A percentile compares a stretch with the other conserved stretches of the same genome.
Conservation (phyloP, 2,888 invertebrate species). For the Cataglyphis cursor region DNA sequence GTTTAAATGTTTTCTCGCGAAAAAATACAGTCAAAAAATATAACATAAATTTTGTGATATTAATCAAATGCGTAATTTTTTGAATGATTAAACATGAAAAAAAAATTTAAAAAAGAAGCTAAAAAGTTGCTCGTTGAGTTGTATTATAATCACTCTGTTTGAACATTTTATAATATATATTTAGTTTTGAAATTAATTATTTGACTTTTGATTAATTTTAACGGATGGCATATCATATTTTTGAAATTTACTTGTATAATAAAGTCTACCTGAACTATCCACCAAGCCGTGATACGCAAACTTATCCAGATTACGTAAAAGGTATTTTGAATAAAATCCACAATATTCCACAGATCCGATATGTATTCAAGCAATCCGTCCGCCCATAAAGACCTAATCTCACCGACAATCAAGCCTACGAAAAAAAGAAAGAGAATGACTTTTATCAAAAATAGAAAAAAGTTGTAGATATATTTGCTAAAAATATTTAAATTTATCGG, state of each 20-base stretch:
- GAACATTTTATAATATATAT: background rate
- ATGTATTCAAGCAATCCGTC: conserved; percentile 97
- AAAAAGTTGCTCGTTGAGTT: background rate
- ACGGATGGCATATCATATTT: background rate
- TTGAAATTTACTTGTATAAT: background rate
- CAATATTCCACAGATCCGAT: conserved; percentile 98
- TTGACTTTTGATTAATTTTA: background rate
- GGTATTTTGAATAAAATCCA: conserved; percentile 98
- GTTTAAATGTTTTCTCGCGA: background rate
- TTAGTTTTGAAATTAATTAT: background rate
- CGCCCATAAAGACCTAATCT: conserved; percentile 96
- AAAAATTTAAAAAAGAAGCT: too few species aligned
- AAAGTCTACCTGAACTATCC: conserved; percentile 93
- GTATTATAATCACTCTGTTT: too few species aligned
- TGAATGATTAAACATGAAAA: too few species aligned
- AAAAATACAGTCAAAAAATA: too few species aligned
- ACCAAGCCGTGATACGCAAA: conserved; percentile 95
- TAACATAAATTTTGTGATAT: too few species aligned
- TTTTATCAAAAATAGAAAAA: background rate
- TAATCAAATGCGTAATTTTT: too few species aligned
- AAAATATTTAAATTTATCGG: background rate
- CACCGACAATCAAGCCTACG: conserved; percentile 96
- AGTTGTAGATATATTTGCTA: background rate
- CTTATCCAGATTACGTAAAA: conserved; percentile 98
- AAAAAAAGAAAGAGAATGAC: background rate